phyloP scores from a whole-genome alignment of 2,113 vertebrate genomes.

The Nyctibius bracteatus region DNA sequence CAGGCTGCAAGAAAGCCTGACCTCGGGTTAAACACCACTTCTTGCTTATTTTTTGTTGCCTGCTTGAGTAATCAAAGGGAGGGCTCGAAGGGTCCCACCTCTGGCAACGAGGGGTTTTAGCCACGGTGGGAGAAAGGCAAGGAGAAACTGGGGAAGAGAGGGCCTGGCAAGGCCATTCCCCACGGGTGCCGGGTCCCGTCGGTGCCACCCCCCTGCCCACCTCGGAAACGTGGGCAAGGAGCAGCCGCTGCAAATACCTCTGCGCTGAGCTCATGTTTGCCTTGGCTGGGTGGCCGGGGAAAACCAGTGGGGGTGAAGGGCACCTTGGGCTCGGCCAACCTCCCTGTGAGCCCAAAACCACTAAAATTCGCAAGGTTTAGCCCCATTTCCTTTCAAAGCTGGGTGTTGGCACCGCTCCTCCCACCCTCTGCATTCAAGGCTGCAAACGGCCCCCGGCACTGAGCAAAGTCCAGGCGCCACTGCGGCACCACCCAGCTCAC shows the following conservation, averaged over 20 bases:
- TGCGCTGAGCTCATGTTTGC: constrained; percentile 24
- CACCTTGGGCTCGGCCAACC: not conserved
- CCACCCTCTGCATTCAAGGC: not conserved
- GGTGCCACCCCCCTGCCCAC: not conserved
- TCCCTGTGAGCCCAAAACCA: not conserved
- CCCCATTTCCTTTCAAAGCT: not conserved
- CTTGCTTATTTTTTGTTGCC: not conserved
- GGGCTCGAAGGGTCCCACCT: not conserved
- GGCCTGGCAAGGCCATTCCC: fast-evolving
- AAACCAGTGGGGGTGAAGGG: not conserved
- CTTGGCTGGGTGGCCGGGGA: not conserved
- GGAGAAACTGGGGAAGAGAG: not conserved
- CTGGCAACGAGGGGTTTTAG: fast-evolving
- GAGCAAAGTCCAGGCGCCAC: constrained; percentile 11
- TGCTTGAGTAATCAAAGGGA: not conserved
- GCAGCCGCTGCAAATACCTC: not conserved
- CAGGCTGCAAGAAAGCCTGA: not conserved
- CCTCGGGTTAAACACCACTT: not conserved
- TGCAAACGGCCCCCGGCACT: fast-evolving
- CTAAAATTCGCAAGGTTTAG: not conserved
- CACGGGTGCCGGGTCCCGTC: fast-evolving
- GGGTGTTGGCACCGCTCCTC: not conserved
- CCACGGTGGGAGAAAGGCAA: not conserved
- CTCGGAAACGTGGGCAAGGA: not conserved
- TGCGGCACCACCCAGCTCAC: not conserved